Evolutionary conservation across 2,888 invertebrate genomes (phyloP), one percentile per base, ranked within the genome.

Genomic region (Mimachlamys varia): DNA sequence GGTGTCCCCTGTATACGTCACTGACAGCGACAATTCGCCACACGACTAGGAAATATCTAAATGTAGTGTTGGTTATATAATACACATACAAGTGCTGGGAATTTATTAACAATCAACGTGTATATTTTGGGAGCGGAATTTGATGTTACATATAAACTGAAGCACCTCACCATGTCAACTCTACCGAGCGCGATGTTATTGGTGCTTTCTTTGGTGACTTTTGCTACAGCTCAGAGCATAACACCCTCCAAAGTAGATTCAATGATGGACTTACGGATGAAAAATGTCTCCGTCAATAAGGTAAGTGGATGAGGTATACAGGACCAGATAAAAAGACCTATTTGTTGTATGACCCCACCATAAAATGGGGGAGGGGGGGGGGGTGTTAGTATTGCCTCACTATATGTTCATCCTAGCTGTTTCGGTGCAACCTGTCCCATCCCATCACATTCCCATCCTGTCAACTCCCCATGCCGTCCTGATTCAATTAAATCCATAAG

Each of bases 251-350:
- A 76, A 33, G 27, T 27, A 33, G 33, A 76, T 90, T 91, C 87
- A 13, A 92, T 92, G 38, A 92, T 93, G 87, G 94, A 95, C 62
- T 88, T 94, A 27, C 88, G 88, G 44, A 94, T 95, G 94, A 93
- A 92, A 91, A 93, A 92, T 53, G 95, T 94, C 27, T 92, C 92
- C n/a, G 93, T 94, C 2, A 91, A 88, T 17, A 89, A 90, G 91
- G 95, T 94, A 91, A 91, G 91, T 88, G 15, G 19, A 1, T 13
- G 15, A 27, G 15, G 10, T 37, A 53, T 53, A 10, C 7, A 7
- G 44, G 7, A 44, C 44, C 44, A 44, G 44, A 44, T 44, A 44
- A 44, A 44, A 44, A n/a, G n/a, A n/a, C n/a, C n/a, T n/a, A n/a
- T n/a, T n/a, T n/a, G n/a, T n/a, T n/a, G n/a, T n/a, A n/a, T n/a